Evolutionary conservation across 2,797 vertebrate genomes (phyloP).

Genomic region (Siniperca scherzeri): DNA sequence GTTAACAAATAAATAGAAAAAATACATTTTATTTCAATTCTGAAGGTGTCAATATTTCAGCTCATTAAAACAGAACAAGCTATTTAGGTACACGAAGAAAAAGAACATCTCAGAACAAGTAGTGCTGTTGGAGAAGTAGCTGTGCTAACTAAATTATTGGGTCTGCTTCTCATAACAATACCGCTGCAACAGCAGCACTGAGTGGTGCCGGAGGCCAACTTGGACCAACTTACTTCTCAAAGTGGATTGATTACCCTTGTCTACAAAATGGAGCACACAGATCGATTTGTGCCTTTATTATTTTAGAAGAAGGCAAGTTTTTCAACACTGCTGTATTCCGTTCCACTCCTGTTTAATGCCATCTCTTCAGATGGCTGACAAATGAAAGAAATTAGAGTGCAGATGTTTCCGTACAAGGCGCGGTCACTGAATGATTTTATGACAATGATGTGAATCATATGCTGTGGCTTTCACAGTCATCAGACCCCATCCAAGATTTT

Average conservation of each 20-base stretch:
- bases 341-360: conserved; percentile 31
- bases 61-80: background rate
- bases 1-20: too few species aligned
- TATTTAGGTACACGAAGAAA: background rate
- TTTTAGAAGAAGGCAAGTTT: conserved; percentile 29
- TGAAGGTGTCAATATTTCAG: too few species aligned
- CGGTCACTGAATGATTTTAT: background rate
- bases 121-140: conserved; percentile 6
- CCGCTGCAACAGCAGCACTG: conserved; percentile 11
- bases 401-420: background rate
- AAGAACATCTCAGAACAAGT: background rate
- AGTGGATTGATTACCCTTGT: conserved; percentile 64
- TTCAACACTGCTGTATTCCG: conserved; percentile 15
- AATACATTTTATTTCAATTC: too few species aligned
- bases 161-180: conserved; percentile 30
- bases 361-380: conserved; percentile 13
- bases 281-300: conserved; percentile 63
- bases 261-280: conserved; percentile 40
- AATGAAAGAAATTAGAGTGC: conserved; percentile 3
- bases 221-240: conserved; percentile 42
- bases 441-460: background rate
- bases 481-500: background rate
- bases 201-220: conserved; percentile 21
- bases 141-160: conserved; percentile 18
- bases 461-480: background rate